Evolutionary conservation across 2,888 invertebrate species (phyloP), one percentile per base, ranked within the genome.

Genomic region (Mactromeris polynyma): DNA sequence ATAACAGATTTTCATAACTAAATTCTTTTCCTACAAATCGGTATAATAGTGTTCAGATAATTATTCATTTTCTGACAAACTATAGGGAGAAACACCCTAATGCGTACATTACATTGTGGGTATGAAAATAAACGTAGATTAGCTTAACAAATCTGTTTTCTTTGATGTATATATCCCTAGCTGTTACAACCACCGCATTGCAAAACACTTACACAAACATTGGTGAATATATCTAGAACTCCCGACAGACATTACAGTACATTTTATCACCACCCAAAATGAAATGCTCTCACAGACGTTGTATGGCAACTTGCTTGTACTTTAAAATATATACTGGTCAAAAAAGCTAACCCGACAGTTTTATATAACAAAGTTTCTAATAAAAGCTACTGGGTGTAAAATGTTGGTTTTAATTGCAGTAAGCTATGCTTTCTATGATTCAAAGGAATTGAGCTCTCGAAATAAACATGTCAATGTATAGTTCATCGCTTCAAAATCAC

Each of bases 1-100:
- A 4, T n/a, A 26, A 1, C 26, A n/a, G n/a, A 26, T 26, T 11
- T 64, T 64, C 58, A 64, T 64, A n/a, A n/a, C 26, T 64, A 64
- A 26, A 64, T 26, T 64, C 6, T 64, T 64, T 19, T 11, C 58
- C 11, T 64, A 9, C 26, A 3, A 26, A 9, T 9, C 58, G n/a
- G 6, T 64, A 64, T 26, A 21, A 26, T 26, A 64, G 58, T 64
- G 58, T 64, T 64, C 26, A 64, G n/a, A 64, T 26, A n/a, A 64
- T 64, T n/a, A 64, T 64, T 64, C 26, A 64, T 64, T 26, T 64
- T 64, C 58, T 64, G 58, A 64, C 58, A 64, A n/a, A 64, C 58
- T 6, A 26, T 64, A 1, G 26, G 7, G 11, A 64, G 58, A 64
- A 64, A n/a, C 26, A 26, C 58, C 26, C 58, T 26, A 26, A 9